Percentiles rank a stretch among this genome's conserved stretches.
Conservation (phyloP, 37 sponge, comb jelly and placozoan genomes). For the Eunapius fragilis region DNA sequence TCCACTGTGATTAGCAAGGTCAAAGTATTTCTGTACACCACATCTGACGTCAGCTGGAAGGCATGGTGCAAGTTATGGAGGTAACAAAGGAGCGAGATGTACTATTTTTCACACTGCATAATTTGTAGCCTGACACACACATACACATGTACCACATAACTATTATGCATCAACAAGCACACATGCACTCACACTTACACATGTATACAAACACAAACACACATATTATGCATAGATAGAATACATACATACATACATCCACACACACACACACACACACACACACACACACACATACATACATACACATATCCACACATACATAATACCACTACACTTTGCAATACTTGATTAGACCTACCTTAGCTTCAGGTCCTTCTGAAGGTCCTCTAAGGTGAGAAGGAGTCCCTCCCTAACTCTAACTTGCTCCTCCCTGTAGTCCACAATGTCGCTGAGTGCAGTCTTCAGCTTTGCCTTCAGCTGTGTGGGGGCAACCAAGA, state of each 20-base stretch:
- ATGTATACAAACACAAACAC: neutral
- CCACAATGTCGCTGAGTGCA: slow-evolving; percentile 68
- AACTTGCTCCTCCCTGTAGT: slow-evolving; percentile 68
- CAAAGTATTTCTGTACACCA: neutral
- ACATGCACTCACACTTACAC: neutral
- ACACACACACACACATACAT: neutral
- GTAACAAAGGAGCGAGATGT: too few relatives aligned
- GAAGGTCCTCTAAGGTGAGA: slow-evolving; percentile 59
- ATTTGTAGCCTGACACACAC: too few relatives aligned
- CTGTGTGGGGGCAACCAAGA: slow-evolving; percentile 28
- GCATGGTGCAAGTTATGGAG: too few relatives aligned
- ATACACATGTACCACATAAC: too few relatives aligned
- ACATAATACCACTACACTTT: neutral
- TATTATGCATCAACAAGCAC: neutral
- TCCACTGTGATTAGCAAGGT: neutral
- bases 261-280: neutral
- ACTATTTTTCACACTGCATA: too few relatives aligned
- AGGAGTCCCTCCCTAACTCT: slow-evolving; percentile 66
- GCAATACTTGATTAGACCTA: slow-evolving; percentile 3
- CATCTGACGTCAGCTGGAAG: too few relatives aligned
- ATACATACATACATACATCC: neutral
- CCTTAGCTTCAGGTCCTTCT: slow-evolving; percentile 79
- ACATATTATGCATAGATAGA: too few relatives aligned
- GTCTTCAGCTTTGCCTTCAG: slow-evolving; percentile 75
- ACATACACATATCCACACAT: neutral